Conservation (phyloP, 2,113 vertebrate genomes). For the Pachycephala philippinensis region DNA sequence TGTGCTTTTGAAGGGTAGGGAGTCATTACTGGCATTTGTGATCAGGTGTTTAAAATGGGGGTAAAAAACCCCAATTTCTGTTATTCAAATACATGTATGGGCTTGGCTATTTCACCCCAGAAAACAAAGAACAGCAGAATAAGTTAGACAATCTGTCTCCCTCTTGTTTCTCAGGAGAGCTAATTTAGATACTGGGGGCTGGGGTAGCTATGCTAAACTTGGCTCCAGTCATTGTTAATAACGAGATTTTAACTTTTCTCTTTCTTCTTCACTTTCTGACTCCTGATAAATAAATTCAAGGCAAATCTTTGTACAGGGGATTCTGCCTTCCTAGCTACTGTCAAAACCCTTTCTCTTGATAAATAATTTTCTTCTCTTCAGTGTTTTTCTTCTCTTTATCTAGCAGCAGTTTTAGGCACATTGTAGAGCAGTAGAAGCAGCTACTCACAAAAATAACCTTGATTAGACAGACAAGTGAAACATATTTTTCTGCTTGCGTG, state of each 20-base stretch:
- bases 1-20: neutral
- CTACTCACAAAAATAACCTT: neutral
- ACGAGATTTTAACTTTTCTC: neutral
- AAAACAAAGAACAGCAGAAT: neutral
- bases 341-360: neutral
- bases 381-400: neutral
- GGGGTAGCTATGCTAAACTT: neutral
- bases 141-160: neutral
- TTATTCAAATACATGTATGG: neutral
- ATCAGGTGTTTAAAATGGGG: neutral
- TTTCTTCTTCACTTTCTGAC: neutral
- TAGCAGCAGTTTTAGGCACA: neutral
- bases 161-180: neutral
- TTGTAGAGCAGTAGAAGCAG: neutral
- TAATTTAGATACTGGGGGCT: neutral
- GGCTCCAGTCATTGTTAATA: neutral
- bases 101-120: neutral
- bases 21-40: neutral
- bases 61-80: accelerated
- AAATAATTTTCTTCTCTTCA: neutral
- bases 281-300: neutral
- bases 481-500: neutral
- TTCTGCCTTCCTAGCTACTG: neutral
- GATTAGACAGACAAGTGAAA: neutral
- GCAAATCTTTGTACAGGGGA: neutral